Percentiles rank a stretch among this genome's conserved stretches.
These are phyloP conservation scores for Chloroceryle inda DNA, from an alignment of 2,797 vertebrate genomes.

Conservation along the genomic window DNA sequence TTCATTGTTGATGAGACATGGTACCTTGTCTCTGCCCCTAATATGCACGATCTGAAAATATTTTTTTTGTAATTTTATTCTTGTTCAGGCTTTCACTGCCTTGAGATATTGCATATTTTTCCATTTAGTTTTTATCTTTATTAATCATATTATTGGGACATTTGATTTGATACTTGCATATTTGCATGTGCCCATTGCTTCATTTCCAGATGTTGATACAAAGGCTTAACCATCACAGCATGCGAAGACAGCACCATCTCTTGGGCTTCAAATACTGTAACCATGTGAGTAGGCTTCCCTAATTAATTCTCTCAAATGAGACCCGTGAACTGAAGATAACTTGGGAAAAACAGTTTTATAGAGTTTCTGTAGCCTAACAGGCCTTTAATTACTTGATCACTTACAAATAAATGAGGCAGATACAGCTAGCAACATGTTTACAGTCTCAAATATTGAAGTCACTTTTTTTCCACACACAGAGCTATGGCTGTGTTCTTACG, in stretches of 20 bases:
- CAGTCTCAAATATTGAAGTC: background rate
- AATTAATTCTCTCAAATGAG: background rate
- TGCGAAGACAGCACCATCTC: background rate
- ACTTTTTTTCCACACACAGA: background rate
- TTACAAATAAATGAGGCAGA: background rate
- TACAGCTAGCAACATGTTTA: background rate
- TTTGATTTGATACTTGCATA: background rate
- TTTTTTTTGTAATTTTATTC: background rate
- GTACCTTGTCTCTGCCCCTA: background rate
- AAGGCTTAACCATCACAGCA: background rate
- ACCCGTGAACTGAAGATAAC: background rate
- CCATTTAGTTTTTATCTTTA: background rate
- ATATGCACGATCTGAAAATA: background rate
- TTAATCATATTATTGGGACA: background rate
- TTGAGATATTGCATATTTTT: background rate
- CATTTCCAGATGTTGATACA: conserved; percentile 24
- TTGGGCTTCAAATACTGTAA: conserved; percentile 6
- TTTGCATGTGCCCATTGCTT: background rate
- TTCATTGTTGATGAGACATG: background rate
- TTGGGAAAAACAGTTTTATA: background rate
- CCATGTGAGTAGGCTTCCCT: background rate
- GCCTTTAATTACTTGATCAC: background rate
- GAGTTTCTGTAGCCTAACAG: background rate
- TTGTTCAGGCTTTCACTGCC: background rate
- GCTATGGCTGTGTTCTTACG: background rate